Evolutionary conservation across 2,113 vertebrate genomes (phyloP).

Genomic region (Etheostoma cragini): DNA sequence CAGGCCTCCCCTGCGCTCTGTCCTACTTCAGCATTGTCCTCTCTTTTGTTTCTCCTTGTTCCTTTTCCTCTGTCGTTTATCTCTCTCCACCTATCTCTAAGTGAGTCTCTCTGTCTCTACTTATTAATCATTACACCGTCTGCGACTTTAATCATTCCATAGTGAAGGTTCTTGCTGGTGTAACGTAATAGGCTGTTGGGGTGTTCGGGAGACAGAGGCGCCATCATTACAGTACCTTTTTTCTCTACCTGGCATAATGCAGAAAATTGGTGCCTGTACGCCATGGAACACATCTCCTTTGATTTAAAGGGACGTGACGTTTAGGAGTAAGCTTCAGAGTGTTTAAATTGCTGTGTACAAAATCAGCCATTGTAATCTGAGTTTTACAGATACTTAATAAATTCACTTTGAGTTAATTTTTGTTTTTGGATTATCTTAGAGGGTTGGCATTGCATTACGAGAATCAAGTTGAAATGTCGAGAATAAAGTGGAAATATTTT

Average conservation of each 20-base stretch:
- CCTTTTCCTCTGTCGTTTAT: slow-evolving; percentile 43
- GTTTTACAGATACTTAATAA: not conserved
- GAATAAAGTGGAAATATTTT: too few species aligned
- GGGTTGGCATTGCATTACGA: too few species aligned
- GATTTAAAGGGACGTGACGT: not conserved
- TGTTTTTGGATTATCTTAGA: not conserved
- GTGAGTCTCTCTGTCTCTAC: slow-evolving; percentile 14
- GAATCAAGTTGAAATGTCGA: too few species aligned
- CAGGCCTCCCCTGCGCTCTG: slow-evolving; percentile 82
- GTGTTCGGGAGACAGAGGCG: slow-evolving; percentile 35
- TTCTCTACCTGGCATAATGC: slow-evolving; percentile 10
- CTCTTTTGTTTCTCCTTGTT: slow-evolving; percentile 58
- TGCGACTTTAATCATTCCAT: slow-evolving; percentile 28
- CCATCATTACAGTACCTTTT: slow-evolving; percentile 28
- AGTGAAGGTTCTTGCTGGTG: slow-evolving; percentile 46
- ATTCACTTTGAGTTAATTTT: too few species aligned
- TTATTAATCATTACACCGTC: slow-evolving; percentile 35
- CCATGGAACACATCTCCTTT: slow-evolving; percentile 6
- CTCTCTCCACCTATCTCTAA: slow-evolving; percentile 36
- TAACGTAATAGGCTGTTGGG: slow-evolving; percentile 42
- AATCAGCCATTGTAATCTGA: not conserved
- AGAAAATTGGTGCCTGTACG: slow-evolving; percentile 35
- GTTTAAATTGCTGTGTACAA: not conserved
- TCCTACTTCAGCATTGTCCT: slow-evolving; percentile 81
- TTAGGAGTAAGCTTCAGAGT: not conserved